Evolutionary conservation across 2,888 invertebrate genomes (phyloP), one percentile per base, ranked within the genome.

Genomic region (Tiliacea citrago): DNA sequence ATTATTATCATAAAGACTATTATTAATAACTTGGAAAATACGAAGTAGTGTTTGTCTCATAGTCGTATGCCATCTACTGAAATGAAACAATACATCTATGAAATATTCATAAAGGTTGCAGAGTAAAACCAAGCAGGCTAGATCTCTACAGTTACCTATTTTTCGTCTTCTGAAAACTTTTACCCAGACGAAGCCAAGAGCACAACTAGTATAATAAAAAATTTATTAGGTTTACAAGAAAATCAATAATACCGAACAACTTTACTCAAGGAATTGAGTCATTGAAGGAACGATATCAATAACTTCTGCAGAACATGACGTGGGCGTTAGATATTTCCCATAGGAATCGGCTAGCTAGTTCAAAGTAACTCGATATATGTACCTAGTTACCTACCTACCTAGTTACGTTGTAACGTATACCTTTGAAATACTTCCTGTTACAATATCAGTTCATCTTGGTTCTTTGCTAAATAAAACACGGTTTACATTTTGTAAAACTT

Each of bases 241-340:
- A 58, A 51, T 66, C 65, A 66, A 75, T 75, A 58, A 16, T 39
- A 3, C 51, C 16, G 8, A 35, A 62, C 6, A 74, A 74, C 18
- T 51, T n/a, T n/a, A 6, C 42, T 35, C 16, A 51, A 29, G 47
- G 12, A 58, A 72, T 57, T 35, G 47, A 68, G 71, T 72, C 18
- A 72, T 57, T 45, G 24, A 4, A 13, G n/a, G n/a, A 58, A 12
- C 60, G 21, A 3, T 75, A 60, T 75, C 68, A 74, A 75, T 75
- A 75, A 53, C 74, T 74, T 60, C 51, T 12, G 49, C 35, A 13
- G 53, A 75, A 35, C 42, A 53, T 45, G 51, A 67, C 51, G 53
- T 55, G 55, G 47, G 16, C 29, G 24, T 18, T 47, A 12, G 35
- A 58, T 72, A 78, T 78, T 67, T 77, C 78, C 78, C 73, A 3